These are phyloP conservation scores for Meandrusa payeni DNA, from an alignment of 2,888 invertebrate species.

Conservation along the genomic window DNA sequence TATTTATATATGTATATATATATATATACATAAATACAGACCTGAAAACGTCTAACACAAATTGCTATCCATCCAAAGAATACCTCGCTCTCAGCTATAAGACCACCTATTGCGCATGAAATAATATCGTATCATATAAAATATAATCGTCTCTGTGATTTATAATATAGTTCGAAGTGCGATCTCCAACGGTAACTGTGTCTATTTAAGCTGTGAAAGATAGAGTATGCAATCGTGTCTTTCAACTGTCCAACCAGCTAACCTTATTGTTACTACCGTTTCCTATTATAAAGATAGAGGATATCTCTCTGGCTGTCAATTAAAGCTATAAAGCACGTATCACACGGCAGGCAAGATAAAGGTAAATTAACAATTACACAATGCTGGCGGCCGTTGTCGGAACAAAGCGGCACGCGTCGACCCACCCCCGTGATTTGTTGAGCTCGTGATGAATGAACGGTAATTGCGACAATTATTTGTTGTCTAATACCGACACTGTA, in stretches of 20 bases:
- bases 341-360: constrained; percentile 38
- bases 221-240: background rate
- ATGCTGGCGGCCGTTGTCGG: constrained; percentile 40
- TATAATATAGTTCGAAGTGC: too few relatives aligned
- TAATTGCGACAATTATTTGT: constrained; percentile 33
- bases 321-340: constrained; percentile 46
- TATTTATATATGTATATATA: too few relatives aligned
- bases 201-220: constrained; percentile 1
- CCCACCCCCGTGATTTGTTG: constrained; percentile 23
- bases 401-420: constrained; percentile 27
- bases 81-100: too few relatives aligned
- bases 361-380: constrained; percentile 48
- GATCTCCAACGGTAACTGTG: too few relatives aligned
- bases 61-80: too few relatives aligned
- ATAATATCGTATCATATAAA: too few relatives aligned
- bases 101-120: too few relatives aligned
- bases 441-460: constrained; percentile 30
- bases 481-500: constrained; percentile 22
- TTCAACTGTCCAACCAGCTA: background rate
- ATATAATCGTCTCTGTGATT: too few relatives aligned
- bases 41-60: too few relatives aligned
- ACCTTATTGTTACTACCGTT: constrained; percentile 20
- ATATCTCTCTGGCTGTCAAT: constrained; percentile 42
- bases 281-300: constrained; percentile 31
- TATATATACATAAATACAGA: too few relatives aligned